phyloP scores from a whole-genome alignment of 2,888 invertebrate genomes.

The Orthonychiurus folsomi region DNA sequence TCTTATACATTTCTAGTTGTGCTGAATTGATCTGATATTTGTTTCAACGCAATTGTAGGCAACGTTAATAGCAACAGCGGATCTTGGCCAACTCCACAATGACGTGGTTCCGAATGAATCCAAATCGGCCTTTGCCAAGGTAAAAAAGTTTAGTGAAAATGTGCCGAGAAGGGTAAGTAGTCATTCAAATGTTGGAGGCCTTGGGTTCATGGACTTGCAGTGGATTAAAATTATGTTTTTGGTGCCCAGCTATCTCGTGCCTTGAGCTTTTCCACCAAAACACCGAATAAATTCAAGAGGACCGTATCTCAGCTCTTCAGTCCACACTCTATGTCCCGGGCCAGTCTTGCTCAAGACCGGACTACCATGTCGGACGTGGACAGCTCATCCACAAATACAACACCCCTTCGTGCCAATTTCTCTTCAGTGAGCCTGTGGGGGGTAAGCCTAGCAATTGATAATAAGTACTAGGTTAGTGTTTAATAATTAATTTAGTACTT shows the following conservation, averaged over 20 bases:
- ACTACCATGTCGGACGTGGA: slow-evolving; percentile 8
- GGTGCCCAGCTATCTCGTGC: slow-evolving; percentile 79
- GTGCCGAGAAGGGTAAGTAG: no score
- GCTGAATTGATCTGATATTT: not conserved
- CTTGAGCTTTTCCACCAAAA: slow-evolving; percentile 91
- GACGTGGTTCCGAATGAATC: no score
- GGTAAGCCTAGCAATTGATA: slow-evolving; percentile 19
- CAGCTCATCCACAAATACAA: slow-evolving; percentile 17
- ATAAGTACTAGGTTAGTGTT: slow-evolving; percentile 4
- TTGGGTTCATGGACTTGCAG: no score
- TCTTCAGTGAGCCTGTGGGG: slow-evolving; percentile 35
- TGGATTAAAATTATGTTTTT: no score
- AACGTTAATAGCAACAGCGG: not conserved
- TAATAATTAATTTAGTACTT: no score
- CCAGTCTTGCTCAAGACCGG: slow-evolving; percentile 14
- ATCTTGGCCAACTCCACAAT: not conserved
- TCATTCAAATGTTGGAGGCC: no score
- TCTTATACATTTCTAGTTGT: no score
- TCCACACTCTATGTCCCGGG: slow-evolving; percentile 51
- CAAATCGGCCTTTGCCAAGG: no score
- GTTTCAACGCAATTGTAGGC: not conserved
- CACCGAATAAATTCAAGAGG: slow-evolving; percentile 83
- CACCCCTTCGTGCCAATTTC: slow-evolving; percentile 30
- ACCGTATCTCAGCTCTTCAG: slow-evolving; percentile 92
- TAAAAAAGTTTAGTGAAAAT: no score